Evolutionary conservation across 2,888 invertebrate species (phyloP).

Genomic region (Sympetrum striolatum): DNA sequence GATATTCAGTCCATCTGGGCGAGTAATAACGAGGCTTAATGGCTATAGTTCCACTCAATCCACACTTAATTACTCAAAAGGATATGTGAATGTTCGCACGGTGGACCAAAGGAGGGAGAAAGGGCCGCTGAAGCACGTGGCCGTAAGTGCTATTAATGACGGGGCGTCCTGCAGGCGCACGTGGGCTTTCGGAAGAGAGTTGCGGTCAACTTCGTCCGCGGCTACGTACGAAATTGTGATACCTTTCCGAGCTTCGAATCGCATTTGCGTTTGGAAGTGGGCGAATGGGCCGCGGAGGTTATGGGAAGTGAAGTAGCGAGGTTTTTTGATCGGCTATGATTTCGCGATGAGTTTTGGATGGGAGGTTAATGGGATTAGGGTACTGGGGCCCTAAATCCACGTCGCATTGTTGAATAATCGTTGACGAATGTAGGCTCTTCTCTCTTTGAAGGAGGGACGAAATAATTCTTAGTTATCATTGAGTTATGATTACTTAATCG

Average conservation of each 20-base stretch:
- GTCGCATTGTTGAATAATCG: too few species aligned
- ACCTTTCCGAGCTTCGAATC: neutral
- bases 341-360: neutral
- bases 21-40: constrained; percentile 43
- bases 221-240: neutral
- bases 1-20: constrained; percentile 43
- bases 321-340: too few species aligned
- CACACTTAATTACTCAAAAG: constrained; percentile 42
- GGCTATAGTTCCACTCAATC: constrained; percentile 38
- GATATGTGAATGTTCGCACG: constrained; percentile 29
- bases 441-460: too few species aligned
- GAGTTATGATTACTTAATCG: too few species aligned
- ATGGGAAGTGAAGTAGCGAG: neutral
- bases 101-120: neutral
- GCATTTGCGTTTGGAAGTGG: neutral
- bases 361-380: neutral
- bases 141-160: constrained; percentile 36
- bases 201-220: neutral
- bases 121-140: neutral
- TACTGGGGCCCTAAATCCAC: neutral
- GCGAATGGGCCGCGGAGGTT: neutral
- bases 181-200: neutral
- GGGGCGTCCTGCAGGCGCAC: constrained; percentile 2
- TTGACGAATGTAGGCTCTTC: too few species aligned
- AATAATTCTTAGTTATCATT: too few species aligned